These are phyloP conservation scores for Suillia variegata DNA, from an alignment of 2,888 invertebrate species.

Conservation along the genomic window DNA sequence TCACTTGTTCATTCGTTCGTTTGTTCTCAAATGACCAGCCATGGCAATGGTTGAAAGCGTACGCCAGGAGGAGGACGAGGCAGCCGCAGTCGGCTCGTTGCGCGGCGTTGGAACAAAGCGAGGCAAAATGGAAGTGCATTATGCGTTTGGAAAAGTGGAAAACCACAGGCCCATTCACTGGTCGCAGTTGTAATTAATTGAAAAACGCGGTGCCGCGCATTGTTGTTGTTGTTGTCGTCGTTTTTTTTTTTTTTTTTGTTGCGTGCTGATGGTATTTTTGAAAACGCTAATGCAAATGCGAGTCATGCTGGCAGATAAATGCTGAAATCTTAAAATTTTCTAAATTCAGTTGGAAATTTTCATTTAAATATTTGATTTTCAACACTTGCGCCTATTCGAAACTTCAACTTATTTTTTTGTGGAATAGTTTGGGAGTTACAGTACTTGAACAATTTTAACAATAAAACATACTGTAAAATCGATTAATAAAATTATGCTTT, in stretches of 20 bases:
- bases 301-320: neutral
- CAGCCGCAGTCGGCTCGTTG: neutral
- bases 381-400: too few species aligned
- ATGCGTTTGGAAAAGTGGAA: conserved; percentile 16
- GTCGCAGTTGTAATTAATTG: conserved; percentile 24
- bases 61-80: too few species aligned
- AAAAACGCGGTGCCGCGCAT: too few species aligned
- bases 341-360: neutral
- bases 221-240: too few species aligned
- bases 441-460: too few species aligned
- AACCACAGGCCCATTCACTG: conserved; percentile 3
- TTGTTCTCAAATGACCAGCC: neutral
- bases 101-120: conserved; percentile 6
- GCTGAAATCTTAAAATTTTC: neutral
- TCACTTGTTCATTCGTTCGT: too few species aligned
- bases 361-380: neutral
- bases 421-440: too few species aligned
- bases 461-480: too few species aligned
- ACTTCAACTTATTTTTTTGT: too few species aligned
- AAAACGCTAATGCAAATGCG: neutral
- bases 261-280: too few species aligned
- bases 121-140: conserved; percentile 15
- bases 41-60: neutral
- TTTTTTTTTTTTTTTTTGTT: neutral
- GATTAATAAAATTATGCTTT: too few species aligned